Percentiles rank a stretch among this genome's conserved stretches.
Conservation (phyloP, 2,113 vertebrate genomes). For the Gallinago paraguaiae region DNA sequence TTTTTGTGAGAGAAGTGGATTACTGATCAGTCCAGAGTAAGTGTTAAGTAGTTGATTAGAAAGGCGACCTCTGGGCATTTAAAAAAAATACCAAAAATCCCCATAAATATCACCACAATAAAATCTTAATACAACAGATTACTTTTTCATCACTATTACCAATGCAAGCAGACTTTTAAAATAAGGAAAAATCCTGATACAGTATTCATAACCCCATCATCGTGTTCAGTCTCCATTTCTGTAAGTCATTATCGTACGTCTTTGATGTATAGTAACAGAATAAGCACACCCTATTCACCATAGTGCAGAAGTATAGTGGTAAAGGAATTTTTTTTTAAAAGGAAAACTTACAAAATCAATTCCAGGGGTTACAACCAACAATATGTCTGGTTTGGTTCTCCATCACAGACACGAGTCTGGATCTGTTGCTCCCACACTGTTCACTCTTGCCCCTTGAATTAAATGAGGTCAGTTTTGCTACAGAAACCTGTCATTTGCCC, state of each 20-base stretch:
- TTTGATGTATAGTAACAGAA: not conserved
- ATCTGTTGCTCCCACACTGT: not conserved
- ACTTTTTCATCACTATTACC: not conserved
- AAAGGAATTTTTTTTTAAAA: not conserved
- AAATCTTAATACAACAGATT: not conserved
- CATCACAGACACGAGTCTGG: not conserved
- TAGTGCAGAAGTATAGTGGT: not conserved
- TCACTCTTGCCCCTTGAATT: not conserved
- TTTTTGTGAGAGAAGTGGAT: not conserved
- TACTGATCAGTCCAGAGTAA: not conserved
- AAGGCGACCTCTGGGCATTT: not conserved
- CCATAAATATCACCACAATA: not conserved
- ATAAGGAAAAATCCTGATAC: not conserved
- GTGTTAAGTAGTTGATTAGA: not conserved
- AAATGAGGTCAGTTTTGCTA: not conserved
- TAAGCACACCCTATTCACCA: not conserved
- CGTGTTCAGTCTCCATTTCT: not conserved
- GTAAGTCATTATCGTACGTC: not conserved
- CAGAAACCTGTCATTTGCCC: not conserved
- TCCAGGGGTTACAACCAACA: not conserved
- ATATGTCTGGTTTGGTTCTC: not conserved
- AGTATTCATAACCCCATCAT: not conserved
- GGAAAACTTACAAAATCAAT: not conserved
- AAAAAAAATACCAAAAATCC: not conserved
- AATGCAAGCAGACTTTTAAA: not conserved